Conservation (phyloP, 2,888 invertebrate genomes). For the Acanthococcus lagerstroemiae region DNA sequence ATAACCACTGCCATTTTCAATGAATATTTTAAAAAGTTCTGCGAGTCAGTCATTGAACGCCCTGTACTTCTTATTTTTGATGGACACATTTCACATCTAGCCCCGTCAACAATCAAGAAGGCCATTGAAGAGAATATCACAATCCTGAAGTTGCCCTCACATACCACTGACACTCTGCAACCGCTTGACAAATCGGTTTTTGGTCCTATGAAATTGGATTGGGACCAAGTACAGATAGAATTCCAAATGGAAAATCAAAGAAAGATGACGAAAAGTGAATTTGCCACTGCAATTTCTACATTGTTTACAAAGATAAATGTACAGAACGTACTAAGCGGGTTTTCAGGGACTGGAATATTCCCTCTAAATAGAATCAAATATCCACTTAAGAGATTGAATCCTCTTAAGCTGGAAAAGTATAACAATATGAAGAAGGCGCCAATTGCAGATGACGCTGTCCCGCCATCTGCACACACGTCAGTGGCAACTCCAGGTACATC, state of each 20-base stretch:
- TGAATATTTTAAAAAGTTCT: neutral
- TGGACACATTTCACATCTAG: neutral
- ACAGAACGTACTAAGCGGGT: neutral
- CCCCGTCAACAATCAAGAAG: neutral
- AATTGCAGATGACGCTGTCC: too few relatives aligned
- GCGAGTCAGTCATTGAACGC: neutral
- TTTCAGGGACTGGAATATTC: neutral
- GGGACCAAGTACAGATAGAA: neutral
- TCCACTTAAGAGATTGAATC: neutral
- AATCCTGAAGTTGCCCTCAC: neutral
- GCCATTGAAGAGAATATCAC: neutral
- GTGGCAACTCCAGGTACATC: too few relatives aligned
- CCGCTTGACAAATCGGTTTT: neutral
- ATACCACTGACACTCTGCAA: neutral
- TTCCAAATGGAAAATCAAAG: neutral
- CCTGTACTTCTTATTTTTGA: neutral
- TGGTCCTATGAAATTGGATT: neutral
- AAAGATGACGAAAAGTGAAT: slow-evolving; percentile 2
- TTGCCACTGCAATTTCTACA: neutral
- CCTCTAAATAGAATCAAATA: neutral
- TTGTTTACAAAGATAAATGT: neutral
- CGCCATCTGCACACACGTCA: too few relatives aligned
- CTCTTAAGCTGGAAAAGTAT: neutral
- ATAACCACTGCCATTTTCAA: neutral
- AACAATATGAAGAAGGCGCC: too few relatives aligned